Base-by-base conservation (phyloP, 1,140 invertebrate species). In the Drosophila sucinea region DNA sequence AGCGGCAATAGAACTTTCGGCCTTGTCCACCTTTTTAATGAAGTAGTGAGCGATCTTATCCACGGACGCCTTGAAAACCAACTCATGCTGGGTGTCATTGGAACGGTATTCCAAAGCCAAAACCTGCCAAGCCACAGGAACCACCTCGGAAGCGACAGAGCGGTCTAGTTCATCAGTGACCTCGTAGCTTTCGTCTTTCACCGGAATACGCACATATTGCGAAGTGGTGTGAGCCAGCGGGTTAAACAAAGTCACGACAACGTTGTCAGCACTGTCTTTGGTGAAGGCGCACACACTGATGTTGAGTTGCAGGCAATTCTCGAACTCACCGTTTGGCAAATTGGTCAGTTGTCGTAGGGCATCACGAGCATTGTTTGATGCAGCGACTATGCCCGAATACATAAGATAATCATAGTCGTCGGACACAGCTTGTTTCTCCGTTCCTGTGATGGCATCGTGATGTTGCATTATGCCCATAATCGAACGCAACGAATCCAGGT, bases 351-450 rank as follows among this genome's bases (percentile, higher is more conserved):
- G 33, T 1, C 65, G 40, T 94, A 87, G 67, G 0, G 83, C 79
- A 64, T 77, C 73, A 0, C 77, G 51, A 3, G 76, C 70, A 4
- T 70, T 87, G 3, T 72, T 35, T 23, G 69, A 51, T 2, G 72
- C 78, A 23, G 62, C 56, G 5, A 78, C 23, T 3, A 91, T 75
- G 17, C 75, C 85, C 4, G 77, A 72, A 25, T 73, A 71, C 11
- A 91, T 56, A 17, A 91, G 57, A 3, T 85, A 77, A 71, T 91
- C 95, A 92, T 99, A 99, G 92, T 99, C 98, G 17, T 95, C 84
- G 0, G 97, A 95, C 0, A 99, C 98, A 66, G 96, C 94, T 92
- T 98, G 95, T 84, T 98, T 98, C 79, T 97, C 97, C 0, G 98
- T 99, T 25, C 98, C 98, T 0, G 96, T 96, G 1, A 96, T 94